These are phyloP conservation scores for Aphelinus certus DNA, from an alignment of 1,140 invertebrate species.

Conservation along the genomic window DNA sequence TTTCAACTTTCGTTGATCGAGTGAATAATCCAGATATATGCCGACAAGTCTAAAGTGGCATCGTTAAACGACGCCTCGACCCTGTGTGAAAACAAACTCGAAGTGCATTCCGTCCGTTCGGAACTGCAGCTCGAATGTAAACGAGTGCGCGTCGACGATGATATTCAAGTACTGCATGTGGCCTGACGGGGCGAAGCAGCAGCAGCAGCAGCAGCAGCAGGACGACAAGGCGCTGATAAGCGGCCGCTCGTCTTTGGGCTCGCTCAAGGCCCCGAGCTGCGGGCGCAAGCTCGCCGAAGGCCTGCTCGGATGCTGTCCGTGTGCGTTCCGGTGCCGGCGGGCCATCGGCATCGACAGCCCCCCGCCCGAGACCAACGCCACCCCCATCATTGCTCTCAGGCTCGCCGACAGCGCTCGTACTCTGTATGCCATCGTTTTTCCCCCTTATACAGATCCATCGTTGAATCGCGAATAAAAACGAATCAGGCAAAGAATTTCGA, in stretches of 20 bases:
- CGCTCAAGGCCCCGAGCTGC: constrained; percentile 31
- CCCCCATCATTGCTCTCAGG: constrained; percentile 58
- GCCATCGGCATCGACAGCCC: constrained; percentile 50
- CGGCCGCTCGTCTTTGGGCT: constrained; percentile 29
- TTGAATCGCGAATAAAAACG: too few relatives aligned
- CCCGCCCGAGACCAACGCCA: constrained; percentile 41
- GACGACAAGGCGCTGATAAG: constrained; percentile 44
- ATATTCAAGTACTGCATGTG: constrained; percentile 59
- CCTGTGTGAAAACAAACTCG: too few relatives aligned
- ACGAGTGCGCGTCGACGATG: constrained; percentile 43
- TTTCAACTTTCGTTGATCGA: too few relatives aligned
- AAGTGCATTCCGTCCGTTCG: too few relatives aligned
- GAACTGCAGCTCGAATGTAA: too few relatives aligned
- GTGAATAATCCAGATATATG: too few relatives aligned
- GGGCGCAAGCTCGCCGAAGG: constrained; percentile 49
- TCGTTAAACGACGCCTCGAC: too few relatives aligned
- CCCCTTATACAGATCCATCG: too few relatives aligned
- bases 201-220: constrained; percentile 4
- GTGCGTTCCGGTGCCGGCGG: constrained; percentile 57
- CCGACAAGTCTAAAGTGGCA: too few relatives aligned
- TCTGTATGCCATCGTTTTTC: constrained; percentile 49
- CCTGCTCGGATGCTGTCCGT: constrained; percentile 60
- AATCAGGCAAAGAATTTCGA: too few relatives aligned
- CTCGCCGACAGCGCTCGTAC: constrained; percentile 48
- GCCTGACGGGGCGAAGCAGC: constrained; percentile 50